A percentile compares a stretch with the other conserved stretches of the same genome.
phyloP scores from a whole-genome alignment of 2,888 invertebrate genomes.

The Agrotis exclamationis region DNA sequence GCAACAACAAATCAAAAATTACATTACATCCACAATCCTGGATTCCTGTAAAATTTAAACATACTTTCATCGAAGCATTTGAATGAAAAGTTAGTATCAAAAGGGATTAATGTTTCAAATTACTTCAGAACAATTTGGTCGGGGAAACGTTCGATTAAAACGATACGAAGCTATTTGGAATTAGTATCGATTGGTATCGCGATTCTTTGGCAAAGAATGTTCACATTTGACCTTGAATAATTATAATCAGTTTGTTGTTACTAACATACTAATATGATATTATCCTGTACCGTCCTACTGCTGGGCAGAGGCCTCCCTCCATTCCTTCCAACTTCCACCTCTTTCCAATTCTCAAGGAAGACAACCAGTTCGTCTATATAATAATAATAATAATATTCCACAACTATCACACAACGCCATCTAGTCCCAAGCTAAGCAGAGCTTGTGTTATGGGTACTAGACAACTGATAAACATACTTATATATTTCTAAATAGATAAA shows the following conservation, averaged over 20 bases:
- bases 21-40: constrained; percentile 5
- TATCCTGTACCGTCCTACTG: too few relatives aligned
- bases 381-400: too few relatives aligned
- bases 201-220: constrained; percentile 31
- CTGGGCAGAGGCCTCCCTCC: too few relatives aligned
- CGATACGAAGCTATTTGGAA: constrained; percentile 46
- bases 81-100: constrained; percentile 49
- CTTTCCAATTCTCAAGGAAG: too few relatives aligned
- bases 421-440: too few relatives aligned
- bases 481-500: too few relatives aligned
- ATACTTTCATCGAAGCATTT: constrained; percentile 45
- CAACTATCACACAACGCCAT: too few relatives aligned
- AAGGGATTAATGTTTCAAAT: constrained; percentile 56
- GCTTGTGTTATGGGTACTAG: too few relatives aligned
- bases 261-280: not conserved
- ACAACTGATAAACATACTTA: too few relatives aligned
- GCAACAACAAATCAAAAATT: constrained; percentile 5
- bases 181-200: constrained; percentile 46
- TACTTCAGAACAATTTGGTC: constrained; percentile 60
- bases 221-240: constrained; percentile 1
- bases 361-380: too few relatives aligned
- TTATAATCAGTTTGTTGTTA: not conserved
- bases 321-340: too few relatives aligned
- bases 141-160: constrained; percentile 41
- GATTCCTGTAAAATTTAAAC: constrained; percentile 31